phyloP scores from a whole-genome alignment of 2,888 invertebrate genomes.

The Artemia sinica region DNA sequence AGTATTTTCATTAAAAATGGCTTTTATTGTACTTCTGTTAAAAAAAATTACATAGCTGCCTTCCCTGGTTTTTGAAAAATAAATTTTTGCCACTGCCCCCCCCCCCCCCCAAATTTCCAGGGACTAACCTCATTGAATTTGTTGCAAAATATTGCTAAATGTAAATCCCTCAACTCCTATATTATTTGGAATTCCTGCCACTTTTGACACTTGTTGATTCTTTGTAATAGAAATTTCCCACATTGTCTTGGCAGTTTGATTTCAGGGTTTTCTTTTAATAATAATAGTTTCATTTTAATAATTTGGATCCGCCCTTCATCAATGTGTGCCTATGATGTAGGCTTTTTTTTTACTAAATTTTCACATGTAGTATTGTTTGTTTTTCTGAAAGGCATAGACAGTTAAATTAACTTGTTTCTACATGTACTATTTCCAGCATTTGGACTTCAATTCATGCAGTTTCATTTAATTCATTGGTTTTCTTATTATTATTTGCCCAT shows the following conservation, averaged over 20 bases:
- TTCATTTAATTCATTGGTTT: constrained; percentile 56
- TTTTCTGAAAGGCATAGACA: not conserved
- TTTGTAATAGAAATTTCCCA: too few relatives aligned
- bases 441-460: constrained; percentile 67
- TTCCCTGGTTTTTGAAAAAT: too few relatives aligned
- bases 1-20: too few relatives aligned
- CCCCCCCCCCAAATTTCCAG: too few relatives aligned
- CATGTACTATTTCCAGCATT: constrained; percentile 39
- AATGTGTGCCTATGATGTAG: constrained; percentile 4
- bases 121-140: too few relatives aligned
- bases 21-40: too few relatives aligned
- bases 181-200: too few relatives aligned
- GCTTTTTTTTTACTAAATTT: not conserved
- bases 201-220: too few relatives aligned
- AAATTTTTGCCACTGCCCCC: too few relatives aligned
- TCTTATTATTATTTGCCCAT: constrained; percentile 56
- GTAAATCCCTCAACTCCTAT: too few relatives aligned
- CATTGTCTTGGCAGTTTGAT: not conserved
- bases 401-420: not conserved
- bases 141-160: too few relatives aligned
- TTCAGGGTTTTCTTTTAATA: not conserved
- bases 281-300: constrained; percentile 1
- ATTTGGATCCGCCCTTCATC: constrained; percentile 4
- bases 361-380: constrained; percentile 14
- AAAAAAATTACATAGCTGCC: too few relatives aligned